Evolutionary conservation across 2,797 vertebrate genomes (phyloP), one percentile per base, ranked within the genome.

Genomic region (Chaetophractus vellerosus): DNA sequence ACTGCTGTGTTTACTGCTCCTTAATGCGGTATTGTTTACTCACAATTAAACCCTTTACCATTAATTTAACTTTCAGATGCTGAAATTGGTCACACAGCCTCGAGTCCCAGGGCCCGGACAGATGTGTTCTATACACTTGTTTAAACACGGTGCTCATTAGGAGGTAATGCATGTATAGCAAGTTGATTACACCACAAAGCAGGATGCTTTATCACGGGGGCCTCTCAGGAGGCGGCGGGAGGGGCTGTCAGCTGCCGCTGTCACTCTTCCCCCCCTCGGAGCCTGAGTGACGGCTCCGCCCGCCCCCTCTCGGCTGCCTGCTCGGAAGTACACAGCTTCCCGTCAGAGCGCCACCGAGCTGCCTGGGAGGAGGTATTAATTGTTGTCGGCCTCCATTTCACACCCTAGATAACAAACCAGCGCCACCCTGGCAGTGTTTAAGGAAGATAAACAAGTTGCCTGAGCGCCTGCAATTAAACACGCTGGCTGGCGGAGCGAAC

Each of bases 321-420:
- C 98, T 97, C 96, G 94, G 97, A 98, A 98, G 97, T 88, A 85
- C 96, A 88, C 93, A 78, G 97, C 97, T 96, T 96, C 97, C 98
- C 96, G 92, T 86, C 98, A 96, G 94, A 93, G 97, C 89, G 95
- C 97, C 82, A 79, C 90, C 36, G 94, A 97, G 98, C 98, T 97
- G 97, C 93, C 96, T 97, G 97, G 93, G 98, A 98, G 98, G 98
- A 98, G 98, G 97, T 81, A 96, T 97, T 98, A 97, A 98, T 98
- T 98, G 98, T 99, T 98, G 98, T 99, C 98, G 98, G 98, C 98
- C 98, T 93, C 90, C 97, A 99, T 99, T 99, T 99, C 98, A 98
- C 99, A 99, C 98, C 98, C 96, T 97, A 98, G 98, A 98, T 99
- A 99, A 98, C 97, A 96, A 97, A 97, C 57, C 96, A 94, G 94